Conservation (phyloP, 2,113 vertebrate genomes). For the Tyrannus savana region DNA sequence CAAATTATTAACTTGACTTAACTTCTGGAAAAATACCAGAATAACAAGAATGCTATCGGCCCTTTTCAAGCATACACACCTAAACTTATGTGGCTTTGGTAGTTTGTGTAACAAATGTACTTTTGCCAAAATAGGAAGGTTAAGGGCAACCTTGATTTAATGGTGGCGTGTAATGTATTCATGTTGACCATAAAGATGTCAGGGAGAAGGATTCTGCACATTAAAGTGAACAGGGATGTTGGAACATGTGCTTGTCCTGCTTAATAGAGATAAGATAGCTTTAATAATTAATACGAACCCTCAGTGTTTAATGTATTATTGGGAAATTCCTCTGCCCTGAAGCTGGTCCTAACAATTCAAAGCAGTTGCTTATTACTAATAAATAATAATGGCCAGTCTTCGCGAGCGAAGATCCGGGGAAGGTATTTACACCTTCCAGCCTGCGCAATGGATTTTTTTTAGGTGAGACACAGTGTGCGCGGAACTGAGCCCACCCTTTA, state of each 20-base stretch:
- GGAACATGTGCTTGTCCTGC: neutral
- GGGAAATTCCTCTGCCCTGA: neutral
- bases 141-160: neutral
- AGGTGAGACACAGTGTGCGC: too few relatives aligned
- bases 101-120: neutral
- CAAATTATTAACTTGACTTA: neutral
- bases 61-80: neutral
- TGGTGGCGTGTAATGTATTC: neutral
- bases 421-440: too few relatives aligned
- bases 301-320: neutral
- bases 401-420: too few relatives aligned
- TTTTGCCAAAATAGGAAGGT: neutral
- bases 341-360: neutral
- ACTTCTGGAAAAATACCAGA: neutral
- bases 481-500: too few relatives aligned
- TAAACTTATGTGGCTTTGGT: neutral
- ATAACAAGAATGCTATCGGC: neutral
- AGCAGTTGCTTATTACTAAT: neutral
- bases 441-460: too few relatives aligned
- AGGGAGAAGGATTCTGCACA: neutral
- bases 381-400: too few relatives aligned
- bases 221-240: neutral
- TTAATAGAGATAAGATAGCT: neutral
- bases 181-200: neutral
- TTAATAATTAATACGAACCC: neutral